Evolutionary conservation across 1,140 invertebrate species (phyloP), one percentile per base, ranked within the genome.

Genomic region (Holotrichia oblita): DNA sequence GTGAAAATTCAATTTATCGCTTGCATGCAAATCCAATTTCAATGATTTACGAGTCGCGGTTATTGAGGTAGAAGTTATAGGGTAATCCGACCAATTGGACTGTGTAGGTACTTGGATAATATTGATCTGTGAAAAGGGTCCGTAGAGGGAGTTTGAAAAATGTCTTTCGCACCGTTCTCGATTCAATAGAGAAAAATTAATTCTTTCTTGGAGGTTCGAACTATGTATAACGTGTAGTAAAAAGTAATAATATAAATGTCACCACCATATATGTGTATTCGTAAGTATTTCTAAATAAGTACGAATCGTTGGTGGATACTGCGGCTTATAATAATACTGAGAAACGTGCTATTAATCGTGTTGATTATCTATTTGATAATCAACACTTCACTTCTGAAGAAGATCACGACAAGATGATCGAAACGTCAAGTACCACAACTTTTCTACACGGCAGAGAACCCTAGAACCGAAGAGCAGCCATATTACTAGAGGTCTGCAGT

Each of bases 1-100:
- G 77, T 55, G 78, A 82, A 82, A 83, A 82, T 83, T 83, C 81
- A 83, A 83, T 83, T 83, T 82, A 82, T 80, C 55, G 78, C 77
- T 48, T 81, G 82, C 77, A 83, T 83, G 80, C 82, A 80, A 82
- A 83, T 82, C 78, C 82, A 83, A 83, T 83, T 82, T 83, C 55
- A 69, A 73, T 83, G 82, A 83, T 82, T 83, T 83, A 83, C 81
- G 80, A 80, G 77, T 78, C 78, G 80, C 64, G 81, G 75, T 78
- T 77, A 81, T 83, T 80, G 79, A 81, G 80, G 79, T 80, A 79
- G 82, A 83, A 83, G 80, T 81, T 83, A 81, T 81, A 80, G 78
- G 77, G 79, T 80, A 80, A 81, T 83, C 79, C 79, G 80, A 74
- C 79, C 82, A 81, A 83, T 81, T 81, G 81, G 78, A 76, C 79